A percentile compares a stretch with the other conserved stretches of the same genome.
Conservation (phyloP, 2,113 vertebrate genomes). For the Pterocles orientalis region DNA sequence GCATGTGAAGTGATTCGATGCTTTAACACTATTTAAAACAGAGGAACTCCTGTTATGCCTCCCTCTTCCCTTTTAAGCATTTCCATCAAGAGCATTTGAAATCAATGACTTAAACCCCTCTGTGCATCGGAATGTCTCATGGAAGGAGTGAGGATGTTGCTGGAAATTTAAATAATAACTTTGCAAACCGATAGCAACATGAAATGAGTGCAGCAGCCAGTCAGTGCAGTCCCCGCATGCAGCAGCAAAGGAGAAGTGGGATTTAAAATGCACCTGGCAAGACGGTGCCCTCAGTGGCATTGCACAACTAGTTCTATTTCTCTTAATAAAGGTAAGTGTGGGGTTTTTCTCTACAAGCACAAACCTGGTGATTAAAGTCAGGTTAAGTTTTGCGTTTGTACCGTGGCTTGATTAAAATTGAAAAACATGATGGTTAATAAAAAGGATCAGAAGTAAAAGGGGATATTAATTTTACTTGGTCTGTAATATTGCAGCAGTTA, state of each 20-base stretch:
- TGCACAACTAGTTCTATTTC: neutral
- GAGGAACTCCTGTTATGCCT: neutral
- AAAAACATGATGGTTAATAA: neutral
- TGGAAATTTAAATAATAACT: slow-evolving; percentile 41
- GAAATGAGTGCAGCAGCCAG: neutral
- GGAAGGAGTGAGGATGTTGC: neutral
- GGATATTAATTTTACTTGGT: slow-evolving; percentile 56
- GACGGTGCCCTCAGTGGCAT: neutral
- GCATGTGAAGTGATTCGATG: neutral
- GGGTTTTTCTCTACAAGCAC: neutral
- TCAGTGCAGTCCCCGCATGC: rapidly evolving
- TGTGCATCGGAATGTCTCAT: neutral
- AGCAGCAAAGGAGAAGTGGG: neutral
- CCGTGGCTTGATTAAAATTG: neutral
- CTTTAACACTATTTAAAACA: slow-evolving; percentile 1
- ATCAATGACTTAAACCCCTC: neutral
- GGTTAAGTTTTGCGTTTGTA: neutral
- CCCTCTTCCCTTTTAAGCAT: neutral
- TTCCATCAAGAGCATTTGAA: slow-evolving; percentile 27
- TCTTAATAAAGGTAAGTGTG: neutral
- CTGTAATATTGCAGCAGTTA: slow-evolving; percentile 33
- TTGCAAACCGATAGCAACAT: neutral
- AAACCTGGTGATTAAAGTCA: neutral
- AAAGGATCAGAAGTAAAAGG: slow-evolving; percentile 40
- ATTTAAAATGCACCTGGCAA: neutral